phyloP scores from a whole-genome alignment of 2,797 vertebrate species.

The Chelon labrosus region DNA sequence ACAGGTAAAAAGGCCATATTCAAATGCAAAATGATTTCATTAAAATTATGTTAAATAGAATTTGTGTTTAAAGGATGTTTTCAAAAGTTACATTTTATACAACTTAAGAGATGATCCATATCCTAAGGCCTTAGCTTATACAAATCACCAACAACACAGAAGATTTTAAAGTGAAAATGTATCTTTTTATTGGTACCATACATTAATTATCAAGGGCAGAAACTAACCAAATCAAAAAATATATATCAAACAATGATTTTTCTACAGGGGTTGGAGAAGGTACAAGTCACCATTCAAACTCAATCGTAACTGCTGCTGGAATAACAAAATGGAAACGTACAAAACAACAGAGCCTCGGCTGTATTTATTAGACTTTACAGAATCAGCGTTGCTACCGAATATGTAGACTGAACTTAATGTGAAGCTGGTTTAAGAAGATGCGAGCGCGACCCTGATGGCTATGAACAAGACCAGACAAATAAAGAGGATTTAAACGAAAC shows the following conservation, averaged over 20 bases:
- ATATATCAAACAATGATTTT: conserved; percentile 86
- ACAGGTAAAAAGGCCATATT: not conserved
- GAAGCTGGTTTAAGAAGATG: conserved; percentile 71
- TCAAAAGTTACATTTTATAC: not conserved
- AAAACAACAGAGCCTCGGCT: conserved; percentile 66
- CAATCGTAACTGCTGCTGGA: conserved; percentile 64
- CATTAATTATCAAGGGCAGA: conserved; percentile 95
- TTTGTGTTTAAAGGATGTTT: not conserved
- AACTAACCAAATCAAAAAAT: conserved; percentile 90
- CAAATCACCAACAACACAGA: conserved; percentile 20
- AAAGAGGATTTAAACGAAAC: conserved; percentile 40
- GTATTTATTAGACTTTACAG: conserved; percentile 63
- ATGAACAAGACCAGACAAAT: conserved; percentile 53
- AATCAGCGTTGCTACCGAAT: conserved; percentile 69
- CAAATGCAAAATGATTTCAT: too few relatives aligned
- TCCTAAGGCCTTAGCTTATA: not conserved
- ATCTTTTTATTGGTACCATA: conserved; percentile 96
- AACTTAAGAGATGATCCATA: not conserved
- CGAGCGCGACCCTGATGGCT: conserved; percentile 43
- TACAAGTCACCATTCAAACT: conserved; percentile 84
- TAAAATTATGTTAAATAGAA: too few relatives aligned
- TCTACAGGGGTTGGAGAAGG: conserved; percentile 83
- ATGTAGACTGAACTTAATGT: conserved; percentile 65
- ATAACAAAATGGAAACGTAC: conserved; percentile 71
- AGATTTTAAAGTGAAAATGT: conserved; percentile 89